Evolutionary conservation across 2,888 invertebrate genomes (phyloP).

Genomic region (Encarsia formosa): DNA sequence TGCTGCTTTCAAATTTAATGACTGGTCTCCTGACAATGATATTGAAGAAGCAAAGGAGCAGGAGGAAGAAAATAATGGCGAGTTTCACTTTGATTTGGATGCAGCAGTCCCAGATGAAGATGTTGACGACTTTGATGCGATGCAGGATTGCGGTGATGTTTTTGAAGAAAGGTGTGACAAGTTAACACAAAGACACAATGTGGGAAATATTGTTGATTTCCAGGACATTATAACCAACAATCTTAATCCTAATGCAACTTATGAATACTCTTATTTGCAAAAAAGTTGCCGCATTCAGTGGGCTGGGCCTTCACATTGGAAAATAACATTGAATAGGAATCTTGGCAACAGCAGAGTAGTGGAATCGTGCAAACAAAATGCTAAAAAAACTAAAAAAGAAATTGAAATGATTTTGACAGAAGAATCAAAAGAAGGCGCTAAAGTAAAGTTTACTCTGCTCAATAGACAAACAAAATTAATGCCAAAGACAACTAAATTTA

Average conservation of each 20-base stretch:
- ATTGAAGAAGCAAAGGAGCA: constrained; percentile 7
- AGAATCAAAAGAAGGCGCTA: constrained; percentile 16
- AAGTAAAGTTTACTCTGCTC: constrained; percentile 24
- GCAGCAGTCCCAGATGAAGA: constrained; percentile 33
- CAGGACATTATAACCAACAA: constrained; percentile 29
- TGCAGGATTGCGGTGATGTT: constrained; percentile 27
- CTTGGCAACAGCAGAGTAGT: constrained; percentile 32
- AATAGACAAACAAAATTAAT: constrained; percentile 27
- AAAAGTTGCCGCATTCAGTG: constrained; percentile 52
- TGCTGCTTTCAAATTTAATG: constrained; percentile 59
- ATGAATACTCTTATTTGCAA: constrained; percentile 41
- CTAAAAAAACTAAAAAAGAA: constrained; percentile 32
- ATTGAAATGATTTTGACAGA: constrained; percentile 21
- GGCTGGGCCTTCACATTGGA: constrained; percentile 85
- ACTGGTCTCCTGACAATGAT: constrained; percentile 59
- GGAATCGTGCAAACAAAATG: constrained; percentile 30
- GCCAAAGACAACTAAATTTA: constrained; percentile 30
- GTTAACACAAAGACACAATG: constrained; percentile 6
- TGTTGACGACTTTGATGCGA: constrained; percentile 22
- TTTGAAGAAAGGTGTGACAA: constrained; percentile 27
- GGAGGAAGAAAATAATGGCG: constrained; percentile 17
- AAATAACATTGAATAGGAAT: constrained; percentile 46
- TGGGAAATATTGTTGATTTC: constrained; percentile 38
- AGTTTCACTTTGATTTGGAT: constrained; percentile 42
- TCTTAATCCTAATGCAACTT: constrained; percentile 21